These are phyloP conservation scores for Chanos chanos DNA, from an alignment of 2,797 vertebrate species.

Conservation along the genomic window DNA sequence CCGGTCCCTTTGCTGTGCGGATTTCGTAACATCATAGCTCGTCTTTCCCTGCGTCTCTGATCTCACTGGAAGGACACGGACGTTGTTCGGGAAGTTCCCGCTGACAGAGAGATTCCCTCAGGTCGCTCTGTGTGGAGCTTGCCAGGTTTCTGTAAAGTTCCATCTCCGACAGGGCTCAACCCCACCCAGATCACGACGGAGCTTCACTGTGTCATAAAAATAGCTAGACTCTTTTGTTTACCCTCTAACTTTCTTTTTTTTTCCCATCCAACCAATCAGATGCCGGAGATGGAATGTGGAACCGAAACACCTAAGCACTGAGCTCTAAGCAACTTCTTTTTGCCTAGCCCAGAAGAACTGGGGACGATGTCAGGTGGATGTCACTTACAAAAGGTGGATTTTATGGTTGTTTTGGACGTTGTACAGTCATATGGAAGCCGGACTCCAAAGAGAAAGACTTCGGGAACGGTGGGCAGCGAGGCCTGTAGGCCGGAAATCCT, in stretches of 20 bases:
- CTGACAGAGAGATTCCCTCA: conserved; percentile 56
- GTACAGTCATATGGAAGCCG: too few species aligned
- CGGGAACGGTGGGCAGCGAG: too few species aligned
- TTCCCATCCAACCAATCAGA: conserved; percentile 24
- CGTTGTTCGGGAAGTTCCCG: conserved; percentile 61
- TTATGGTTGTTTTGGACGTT: conserved; percentile 9
- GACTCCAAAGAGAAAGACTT: too few species aligned
- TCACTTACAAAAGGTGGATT: too few species aligned
- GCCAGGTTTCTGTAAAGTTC: conserved; percentile 73
- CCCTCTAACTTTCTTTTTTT: conserved; percentile 47
- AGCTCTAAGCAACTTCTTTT: conserved; percentile 28
- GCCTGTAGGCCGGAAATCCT: too few species aligned
- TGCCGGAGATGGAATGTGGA: conserved; percentile 8
- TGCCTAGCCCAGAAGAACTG: not conserved
- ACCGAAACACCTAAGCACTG: conserved; percentile 27
- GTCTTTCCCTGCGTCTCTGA: conserved; percentile 49
- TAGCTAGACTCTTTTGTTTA: conserved; percentile 59
- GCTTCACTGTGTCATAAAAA: conserved; percentile 71
- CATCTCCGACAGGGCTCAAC: conserved; percentile 45
- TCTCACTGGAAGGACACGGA: conserved; percentile 56
- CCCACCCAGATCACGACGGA: conserved; percentile 72
- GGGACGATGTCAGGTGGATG: not conserved
- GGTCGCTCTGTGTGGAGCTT: conserved; percentile 64
- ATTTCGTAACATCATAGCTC: conserved; percentile 44
- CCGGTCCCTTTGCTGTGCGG: conserved; percentile 28